These are phyloP conservation scores for Polydrusus tereticollis DNA, from an alignment of 2,888 invertebrate species.

Conservation along the genomic window DNA sequence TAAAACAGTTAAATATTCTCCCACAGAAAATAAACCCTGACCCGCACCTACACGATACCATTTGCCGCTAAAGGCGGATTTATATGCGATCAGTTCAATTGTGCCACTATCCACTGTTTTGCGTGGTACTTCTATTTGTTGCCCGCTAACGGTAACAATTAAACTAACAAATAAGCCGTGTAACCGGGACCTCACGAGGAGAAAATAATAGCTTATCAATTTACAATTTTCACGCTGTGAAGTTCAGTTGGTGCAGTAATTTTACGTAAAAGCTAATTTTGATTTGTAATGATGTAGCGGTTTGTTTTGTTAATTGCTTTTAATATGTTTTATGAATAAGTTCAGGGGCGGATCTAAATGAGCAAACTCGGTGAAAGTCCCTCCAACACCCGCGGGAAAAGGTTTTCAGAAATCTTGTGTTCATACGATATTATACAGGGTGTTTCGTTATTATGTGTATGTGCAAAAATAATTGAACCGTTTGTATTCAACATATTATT, in stretches of 20 bases:
- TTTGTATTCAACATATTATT: no score
- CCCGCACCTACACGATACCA: background rate
- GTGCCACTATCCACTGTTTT: constrained; percentile 34
- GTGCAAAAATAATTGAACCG: no score
- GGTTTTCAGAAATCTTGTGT: no score
- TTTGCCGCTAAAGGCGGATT: constrained; percentile 13
- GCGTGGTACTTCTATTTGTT: constrained; percentile 40
- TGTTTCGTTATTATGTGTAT: no score
- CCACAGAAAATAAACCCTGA: constrained; percentile 22
- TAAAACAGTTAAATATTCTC: constrained; percentile 9
- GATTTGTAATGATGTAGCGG: background rate
- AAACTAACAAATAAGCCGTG: constrained; percentile 50
- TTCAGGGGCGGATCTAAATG: no score
- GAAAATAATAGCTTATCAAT: constrained; percentile 48
- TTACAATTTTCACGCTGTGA: constrained; percentile 46
- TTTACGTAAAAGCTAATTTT: background rate
- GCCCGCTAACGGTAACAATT: constrained; percentile 50
- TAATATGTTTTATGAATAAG: no score
- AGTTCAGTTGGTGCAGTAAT: background rate
- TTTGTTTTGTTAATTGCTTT: no score
- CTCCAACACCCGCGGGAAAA: no score
- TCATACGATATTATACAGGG: no score
- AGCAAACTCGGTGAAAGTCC: no score
- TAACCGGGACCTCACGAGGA: constrained; percentile 46
- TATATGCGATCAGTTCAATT: constrained; percentile 29